Evolutionary conservation across 2,113 vertebrate species (phyloP).

Genomic region (Macrotus californicus): DNA sequence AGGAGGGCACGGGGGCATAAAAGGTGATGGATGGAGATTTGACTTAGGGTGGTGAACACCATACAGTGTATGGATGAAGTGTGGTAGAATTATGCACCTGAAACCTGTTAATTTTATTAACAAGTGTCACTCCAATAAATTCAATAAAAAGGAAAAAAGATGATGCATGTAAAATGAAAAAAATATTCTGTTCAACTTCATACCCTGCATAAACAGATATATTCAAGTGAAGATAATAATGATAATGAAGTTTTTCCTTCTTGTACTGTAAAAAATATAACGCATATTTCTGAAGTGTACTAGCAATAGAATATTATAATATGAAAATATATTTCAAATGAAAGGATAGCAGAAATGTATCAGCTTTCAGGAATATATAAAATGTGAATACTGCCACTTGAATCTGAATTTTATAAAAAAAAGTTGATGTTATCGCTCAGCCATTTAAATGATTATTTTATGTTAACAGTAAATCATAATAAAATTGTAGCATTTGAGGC

Average conservation of each 20-base stretch:
- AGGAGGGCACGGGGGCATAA: too few species aligned
- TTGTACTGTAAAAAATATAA: not conserved
- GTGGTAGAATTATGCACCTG: too few species aligned
- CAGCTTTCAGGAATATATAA: not conserved
- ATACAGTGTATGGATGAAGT: too few species aligned
- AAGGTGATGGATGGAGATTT: too few species aligned
- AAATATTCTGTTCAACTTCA: slow-evolving; percentile 10
- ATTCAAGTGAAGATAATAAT: slow-evolving; percentile 9
- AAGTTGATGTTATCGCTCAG: not conserved
- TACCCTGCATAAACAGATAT: not conserved
- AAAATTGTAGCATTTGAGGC: not conserved
- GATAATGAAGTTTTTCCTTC: not conserved
- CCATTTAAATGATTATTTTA: not conserved
- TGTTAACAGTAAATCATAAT: not conserved
- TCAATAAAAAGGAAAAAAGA: too few species aligned
- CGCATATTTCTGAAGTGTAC: not conserved
- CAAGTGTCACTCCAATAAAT: too few species aligned
- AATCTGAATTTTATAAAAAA: slow-evolving; percentile 6
- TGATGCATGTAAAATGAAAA: not conserved
- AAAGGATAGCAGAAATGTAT: not conserved
- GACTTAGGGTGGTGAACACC: too few species aligned
- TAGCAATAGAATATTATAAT: not conserved
- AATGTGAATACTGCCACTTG: not conserved
- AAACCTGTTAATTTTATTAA: too few species aligned
- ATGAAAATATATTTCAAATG: not conserved